A percentile compares a stretch with the other conserved stretches of the same genome.
phyloP scores from a whole-genome alignment of 2,888 invertebrate genomes.

The Trichopoda pennipes region DNA sequence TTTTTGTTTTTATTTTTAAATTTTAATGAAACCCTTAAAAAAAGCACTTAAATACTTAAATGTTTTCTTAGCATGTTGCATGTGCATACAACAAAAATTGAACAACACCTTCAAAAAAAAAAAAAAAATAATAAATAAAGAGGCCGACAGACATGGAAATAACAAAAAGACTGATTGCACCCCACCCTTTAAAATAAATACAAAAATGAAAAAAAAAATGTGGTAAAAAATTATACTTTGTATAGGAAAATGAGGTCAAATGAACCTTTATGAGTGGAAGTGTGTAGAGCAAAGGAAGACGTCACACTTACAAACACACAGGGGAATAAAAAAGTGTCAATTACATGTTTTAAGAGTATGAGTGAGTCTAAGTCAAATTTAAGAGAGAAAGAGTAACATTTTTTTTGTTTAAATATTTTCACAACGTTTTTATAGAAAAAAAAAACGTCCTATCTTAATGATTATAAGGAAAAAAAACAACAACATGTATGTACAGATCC shows the following conservation, averaged over 20 bases:
- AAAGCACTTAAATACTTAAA: constrained; percentile 58
- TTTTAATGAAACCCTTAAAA: constrained; percentile 48
- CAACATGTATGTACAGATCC: neutral
- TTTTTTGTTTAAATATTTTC: neutral
- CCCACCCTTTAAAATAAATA: constrained; percentile 24
- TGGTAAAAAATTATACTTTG: constrained; percentile 25
- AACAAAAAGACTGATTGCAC: constrained; percentile 36
- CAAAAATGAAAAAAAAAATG: constrained; percentile 18
- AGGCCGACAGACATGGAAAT: constrained; percentile 26
- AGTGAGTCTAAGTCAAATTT: constrained; percentile 31
- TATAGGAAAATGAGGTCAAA: constrained; percentile 65
- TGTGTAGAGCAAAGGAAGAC: constrained; percentile 12
- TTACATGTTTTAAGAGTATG: constrained; percentile 43
- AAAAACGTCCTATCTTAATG: constrained; percentile 19
- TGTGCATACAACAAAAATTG: constrained; percentile 58
- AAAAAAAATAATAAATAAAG: too few species aligned
- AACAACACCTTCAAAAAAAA: constrained; percentile 63
- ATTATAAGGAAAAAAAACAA: constrained; percentile 18
- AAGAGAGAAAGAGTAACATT: constrained; percentile 27
- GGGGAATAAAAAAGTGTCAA: constrained; percentile 57
- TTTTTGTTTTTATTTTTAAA: constrained; percentile 15
- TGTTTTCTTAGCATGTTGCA: constrained; percentile 64
- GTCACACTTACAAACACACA: neutral
- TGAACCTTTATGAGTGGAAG: constrained; percentile 31
- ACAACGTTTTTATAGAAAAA: constrained; percentile 18